Percentiles rank a stretch among this genome's conserved stretches.
These are phyloP conservation scores for Ceratoteleas bidentatus DNA, from an alignment of 1,140 invertebrate species.

Conservation along the genomic window DNA sequence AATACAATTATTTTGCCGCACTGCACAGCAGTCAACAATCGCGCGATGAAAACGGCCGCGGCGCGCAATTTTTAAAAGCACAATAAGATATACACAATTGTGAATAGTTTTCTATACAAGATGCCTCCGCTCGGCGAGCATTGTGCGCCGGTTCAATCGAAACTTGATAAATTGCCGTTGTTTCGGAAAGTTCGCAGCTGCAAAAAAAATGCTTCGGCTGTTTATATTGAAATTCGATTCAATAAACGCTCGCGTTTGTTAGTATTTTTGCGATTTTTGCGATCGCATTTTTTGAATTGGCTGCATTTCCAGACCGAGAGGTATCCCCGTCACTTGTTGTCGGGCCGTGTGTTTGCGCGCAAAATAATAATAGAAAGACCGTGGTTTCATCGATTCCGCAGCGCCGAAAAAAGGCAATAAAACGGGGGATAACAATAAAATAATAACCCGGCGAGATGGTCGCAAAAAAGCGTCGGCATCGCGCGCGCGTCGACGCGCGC, in stretches of 20 bases:
- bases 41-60: conserved; percentile 41
- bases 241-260: conserved; percentile 60
- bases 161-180: conserved; percentile 67
- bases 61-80: conserved; percentile 52
- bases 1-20: conserved; percentile 42
- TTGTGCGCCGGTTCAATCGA: conserved; percentile 59
- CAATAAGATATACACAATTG: conserved; percentile 65
- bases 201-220: conserved; percentile 58
- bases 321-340: conserved; percentile 50
- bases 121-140: conserved; percentile 42
- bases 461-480: conserved; percentile 4
- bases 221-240: conserved; percentile 66
- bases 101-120: conserved; percentile 60
- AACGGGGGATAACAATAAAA: conserved; percentile 30
- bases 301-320: conserved; percentile 32
- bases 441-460: not conserved
- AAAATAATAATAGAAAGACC: conserved; percentile 53
- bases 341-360: conserved; percentile 39
- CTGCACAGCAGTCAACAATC: conserved; percentile 32
- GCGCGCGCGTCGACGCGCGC: no score
- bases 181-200: conserved; percentile 47
- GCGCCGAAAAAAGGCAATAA: conserved; percentile 13
- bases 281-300: conserved; percentile 63
- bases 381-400: conserved; percentile 29
- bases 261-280: conserved; percentile 38